Conservation (phyloP, 2,888 invertebrate genomes). For the Hylaea fasciaria region DNA sequence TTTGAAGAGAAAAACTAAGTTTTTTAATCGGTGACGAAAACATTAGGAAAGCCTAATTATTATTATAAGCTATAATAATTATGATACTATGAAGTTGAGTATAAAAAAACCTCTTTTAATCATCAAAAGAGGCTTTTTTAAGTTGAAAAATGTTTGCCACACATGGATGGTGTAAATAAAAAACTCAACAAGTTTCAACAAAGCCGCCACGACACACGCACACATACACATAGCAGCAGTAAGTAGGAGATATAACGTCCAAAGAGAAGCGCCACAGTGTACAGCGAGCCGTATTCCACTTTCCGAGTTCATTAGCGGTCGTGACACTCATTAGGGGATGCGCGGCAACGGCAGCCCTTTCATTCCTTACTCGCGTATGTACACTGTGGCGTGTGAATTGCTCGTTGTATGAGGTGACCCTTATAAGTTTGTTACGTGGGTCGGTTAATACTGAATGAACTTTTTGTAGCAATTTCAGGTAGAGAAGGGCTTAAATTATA, state of each 20-base stretch:
- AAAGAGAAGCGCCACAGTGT: neutral
- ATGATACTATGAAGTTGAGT: too few relatives aligned
- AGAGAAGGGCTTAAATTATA: too few relatives aligned
- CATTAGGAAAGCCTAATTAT: too few relatives aligned
- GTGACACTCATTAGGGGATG: conserved; percentile 14
- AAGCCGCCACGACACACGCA: neutral
- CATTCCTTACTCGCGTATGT: neutral
- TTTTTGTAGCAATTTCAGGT: neutral
- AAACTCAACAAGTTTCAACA: neutral
- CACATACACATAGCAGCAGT: too few relatives aligned
- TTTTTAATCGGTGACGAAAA: too few relatives aligned
- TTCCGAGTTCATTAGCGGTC: conserved; percentile 13
- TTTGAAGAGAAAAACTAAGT: too few relatives aligned
- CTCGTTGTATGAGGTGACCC: conserved; percentile 11
- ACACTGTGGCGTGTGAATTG: neutral
- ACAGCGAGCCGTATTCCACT: neutral
- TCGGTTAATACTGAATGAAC: neutral
- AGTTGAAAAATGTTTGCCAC: too few relatives aligned
- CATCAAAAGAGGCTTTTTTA: too few relatives aligned
- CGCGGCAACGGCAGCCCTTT: conserved; percentile 8
- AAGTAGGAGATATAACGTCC: too few relatives aligned
- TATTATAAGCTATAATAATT: too few relatives aligned
- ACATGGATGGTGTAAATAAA: too few relatives aligned
- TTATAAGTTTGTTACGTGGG: neutral
- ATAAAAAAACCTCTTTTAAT: too few relatives aligned